Conservation (phyloP, 2,113 vertebrate species). For the Syrrhaptes paradoxus region DNA sequence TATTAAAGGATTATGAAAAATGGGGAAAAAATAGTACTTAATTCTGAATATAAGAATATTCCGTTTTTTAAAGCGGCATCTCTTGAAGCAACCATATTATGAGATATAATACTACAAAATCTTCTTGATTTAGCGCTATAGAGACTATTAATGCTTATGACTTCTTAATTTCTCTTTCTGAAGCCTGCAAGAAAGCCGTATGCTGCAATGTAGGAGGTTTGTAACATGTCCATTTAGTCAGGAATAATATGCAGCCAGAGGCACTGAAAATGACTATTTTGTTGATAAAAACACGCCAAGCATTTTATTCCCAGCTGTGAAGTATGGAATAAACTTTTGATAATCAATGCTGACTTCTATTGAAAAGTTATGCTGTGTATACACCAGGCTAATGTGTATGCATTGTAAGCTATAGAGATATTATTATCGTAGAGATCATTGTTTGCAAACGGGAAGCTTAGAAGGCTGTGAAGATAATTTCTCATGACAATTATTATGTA, state of each 20-base stretch:
- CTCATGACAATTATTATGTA: slow-evolving; percentile 63
- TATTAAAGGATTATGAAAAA: slow-evolving; percentile 30
- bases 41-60: slow-evolving; percentile 40
- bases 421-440: slow-evolving; percentile 49
- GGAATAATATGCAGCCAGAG: slow-evolving; percentile 38
- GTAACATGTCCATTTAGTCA: slow-evolving; percentile 43
- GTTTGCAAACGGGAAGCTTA: slow-evolving; percentile 36
- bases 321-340: slow-evolving; percentile 23
- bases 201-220: slow-evolving; percentile 29
- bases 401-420: slow-evolving; percentile 16
- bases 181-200: not conserved
- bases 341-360: not conserved
- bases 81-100: slow-evolving; percentile 8
- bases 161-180: slow-evolving; percentile 31
- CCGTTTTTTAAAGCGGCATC: not conserved
- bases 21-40: slow-evolving; percentile 11
- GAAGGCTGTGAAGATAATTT: slow-evolving; percentile 51
- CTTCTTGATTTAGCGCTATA: not conserved
- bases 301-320: slow-evolving; percentile 22
- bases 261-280: slow-evolving; percentile 3
- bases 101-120: not conserved
- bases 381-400: slow-evolving; percentile 14
- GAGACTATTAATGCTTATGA: slow-evolving; percentile 7
- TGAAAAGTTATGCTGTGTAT: slow-evolving; percentile 11
- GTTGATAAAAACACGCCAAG: slow-evolving; percentile 14